These are phyloP conservation scores for Diploptera punctata DNA, from an alignment of 2,888 invertebrate genomes.

Conservation along the genomic window DNA sequence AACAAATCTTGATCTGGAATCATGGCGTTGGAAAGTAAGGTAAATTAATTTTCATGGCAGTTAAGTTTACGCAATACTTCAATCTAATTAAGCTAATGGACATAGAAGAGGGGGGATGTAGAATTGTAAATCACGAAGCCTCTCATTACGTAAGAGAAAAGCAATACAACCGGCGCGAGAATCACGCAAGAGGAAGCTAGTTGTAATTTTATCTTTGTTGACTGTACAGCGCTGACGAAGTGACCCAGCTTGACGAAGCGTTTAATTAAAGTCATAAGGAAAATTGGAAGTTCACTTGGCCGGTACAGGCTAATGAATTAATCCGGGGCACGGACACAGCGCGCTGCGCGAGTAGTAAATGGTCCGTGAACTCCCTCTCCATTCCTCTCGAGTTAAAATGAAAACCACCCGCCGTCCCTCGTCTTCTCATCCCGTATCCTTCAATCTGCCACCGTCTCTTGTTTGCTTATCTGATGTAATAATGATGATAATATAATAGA, in stretches of 20 bases:
- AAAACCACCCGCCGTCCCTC: background rate
- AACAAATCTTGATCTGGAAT: too few relatives aligned
- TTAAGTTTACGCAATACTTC: too few relatives aligned
- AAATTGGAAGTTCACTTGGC: conserved; percentile 38
- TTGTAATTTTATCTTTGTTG: background rate
- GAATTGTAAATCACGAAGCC: too few relatives aligned
- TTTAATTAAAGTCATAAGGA: conserved; percentile 41
- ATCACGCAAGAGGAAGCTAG: background rate
- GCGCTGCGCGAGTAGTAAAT: background rate
- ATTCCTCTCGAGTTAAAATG: background rate
- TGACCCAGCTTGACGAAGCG: conserved; percentile 28
- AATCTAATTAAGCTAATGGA: too few relatives aligned
- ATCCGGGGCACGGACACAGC: background rate
- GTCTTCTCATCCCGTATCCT: background rate
- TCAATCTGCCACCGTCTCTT: background rate
- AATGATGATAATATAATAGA: too few relatives aligned
- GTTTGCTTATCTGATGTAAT: background rate
- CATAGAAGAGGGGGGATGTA: too few relatives aligned
- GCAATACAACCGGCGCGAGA: background rate
- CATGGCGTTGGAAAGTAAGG: too few relatives aligned
- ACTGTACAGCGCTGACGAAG: background rate
- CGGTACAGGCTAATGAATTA: conserved; percentile 31
- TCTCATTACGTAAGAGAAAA: too few relatives aligned
- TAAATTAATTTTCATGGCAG: too few relatives aligned
- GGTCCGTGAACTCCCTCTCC: conserved; percentile 11